Evolutionary conservation across 1,140 invertebrate species (phyloP).

Genomic region (Trialeurodes vaporariorum): DNA sequence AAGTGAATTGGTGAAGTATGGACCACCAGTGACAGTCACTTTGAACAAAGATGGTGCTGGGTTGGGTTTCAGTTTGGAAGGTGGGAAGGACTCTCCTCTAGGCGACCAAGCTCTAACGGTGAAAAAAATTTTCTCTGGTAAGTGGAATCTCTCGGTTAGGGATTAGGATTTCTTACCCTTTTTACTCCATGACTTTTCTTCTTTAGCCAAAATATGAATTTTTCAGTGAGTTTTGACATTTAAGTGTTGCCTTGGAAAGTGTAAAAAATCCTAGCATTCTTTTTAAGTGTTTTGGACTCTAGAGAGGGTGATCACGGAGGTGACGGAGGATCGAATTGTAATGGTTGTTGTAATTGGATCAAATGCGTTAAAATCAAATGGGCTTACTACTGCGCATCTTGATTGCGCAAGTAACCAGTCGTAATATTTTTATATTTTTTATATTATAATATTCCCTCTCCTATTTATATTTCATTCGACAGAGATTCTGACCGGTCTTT

Average conservation of each 20-base stretch:
- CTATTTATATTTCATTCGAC: no score
- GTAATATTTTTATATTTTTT: no score
- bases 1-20: slow-evolving; percentile 16
- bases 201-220: slow-evolving; percentile 1
- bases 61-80: slow-evolving; percentile 83
- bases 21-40: slow-evolving; percentile 41
- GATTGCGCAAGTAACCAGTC: no score
- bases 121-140: slow-evolving; percentile 87
- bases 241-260: not conserved
- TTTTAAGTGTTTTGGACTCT: no score
- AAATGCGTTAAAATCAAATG: no score
- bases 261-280: no score
- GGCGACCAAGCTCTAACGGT: slow-evolving; percentile 76
- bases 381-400: no score
- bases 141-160: slow-evolving; percentile 21
- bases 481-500: no score
- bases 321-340: no score
- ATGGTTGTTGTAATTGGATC: no score
- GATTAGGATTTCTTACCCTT: not conserved
- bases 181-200: not conserved
- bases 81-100: slow-evolving; percentile 74
- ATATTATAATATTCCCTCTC: no score
- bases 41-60: slow-evolving; percentile 78
- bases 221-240: not conserved
- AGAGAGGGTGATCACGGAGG: no score